Percentiles rank a stretch among this genome's conserved stretches.
Evolutionary conservation across 2,113 vertebrate genomes (phyloP).

Genomic region (Mionectes macconnelli): DNA sequence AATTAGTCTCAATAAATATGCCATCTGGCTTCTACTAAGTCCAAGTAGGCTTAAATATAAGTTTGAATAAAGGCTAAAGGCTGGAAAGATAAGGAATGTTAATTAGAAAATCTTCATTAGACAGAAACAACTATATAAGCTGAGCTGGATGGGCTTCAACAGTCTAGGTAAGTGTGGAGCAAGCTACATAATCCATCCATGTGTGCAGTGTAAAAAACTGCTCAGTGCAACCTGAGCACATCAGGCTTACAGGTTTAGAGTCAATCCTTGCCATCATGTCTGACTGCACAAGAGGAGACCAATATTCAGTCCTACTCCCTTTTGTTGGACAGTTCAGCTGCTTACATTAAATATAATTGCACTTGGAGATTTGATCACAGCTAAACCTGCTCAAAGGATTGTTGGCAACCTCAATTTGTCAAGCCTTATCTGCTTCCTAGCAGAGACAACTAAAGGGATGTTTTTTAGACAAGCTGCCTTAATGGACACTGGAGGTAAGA

Average conservation of each 20-base stretch:
- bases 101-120: not conserved
- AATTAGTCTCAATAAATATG: not conserved
- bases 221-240: not conserved
- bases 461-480: not conserved
- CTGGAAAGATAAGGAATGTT: not conserved
- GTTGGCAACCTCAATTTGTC: not conserved
- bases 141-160: not conserved
- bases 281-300: not conserved
- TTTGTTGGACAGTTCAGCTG: not conserved
- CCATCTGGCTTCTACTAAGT: not conserved
- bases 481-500: not conserved
- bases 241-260: not conserved
- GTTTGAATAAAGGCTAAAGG: not conserved
- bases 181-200: not conserved
- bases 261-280: not conserved
- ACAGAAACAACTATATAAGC: not conserved
- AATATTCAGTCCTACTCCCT: not conserved
- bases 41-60: not conserved
- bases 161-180: not conserved
- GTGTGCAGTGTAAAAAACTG: not conserved
- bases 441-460: slow-evolving; percentile 32
- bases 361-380: not conserved
- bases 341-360: not conserved
- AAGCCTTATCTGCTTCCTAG: not conserved
- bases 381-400: not conserved